Conservation (phyloP, 2,113 vertebrate species). For the Hydrochoerus hydrochaeris region DNA sequence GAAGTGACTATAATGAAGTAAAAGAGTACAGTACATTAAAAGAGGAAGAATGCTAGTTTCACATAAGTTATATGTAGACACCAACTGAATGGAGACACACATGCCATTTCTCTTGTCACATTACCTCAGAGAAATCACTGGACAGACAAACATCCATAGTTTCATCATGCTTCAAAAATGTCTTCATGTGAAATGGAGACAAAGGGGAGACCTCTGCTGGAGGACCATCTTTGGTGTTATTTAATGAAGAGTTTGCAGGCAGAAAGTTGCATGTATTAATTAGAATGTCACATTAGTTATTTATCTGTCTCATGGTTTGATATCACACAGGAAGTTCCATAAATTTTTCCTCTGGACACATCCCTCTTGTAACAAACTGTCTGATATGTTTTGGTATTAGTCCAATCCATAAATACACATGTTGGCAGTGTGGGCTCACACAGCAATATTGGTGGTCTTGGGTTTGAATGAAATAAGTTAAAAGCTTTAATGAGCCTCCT, state of each 20-base stretch:
- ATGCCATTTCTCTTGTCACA: not conserved
- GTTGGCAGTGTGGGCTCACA: rapidly evolving
- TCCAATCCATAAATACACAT: too few species aligned
- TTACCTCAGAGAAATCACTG: not conserved
- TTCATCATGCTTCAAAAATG: not conserved
- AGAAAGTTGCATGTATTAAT: not conserved
- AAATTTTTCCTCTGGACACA: not conserved
- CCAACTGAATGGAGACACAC: not conserved
- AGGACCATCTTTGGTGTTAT: not conserved
- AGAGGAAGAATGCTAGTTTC: not conserved
- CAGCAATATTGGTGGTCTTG: not conserved
- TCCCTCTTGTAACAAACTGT: too few species aligned
- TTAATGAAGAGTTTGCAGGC: not conserved
- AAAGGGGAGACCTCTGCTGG: not conserved
- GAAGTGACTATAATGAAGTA: not conserved
- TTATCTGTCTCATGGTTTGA: not conserved
- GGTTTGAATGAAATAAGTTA: not conserved
- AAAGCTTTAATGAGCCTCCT: not conserved
- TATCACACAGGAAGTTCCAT: rapidly evolving
- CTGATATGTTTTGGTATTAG: not conserved
- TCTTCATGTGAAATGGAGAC: not conserved
- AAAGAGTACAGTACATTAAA: not conserved
- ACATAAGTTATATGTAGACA: not conserved
- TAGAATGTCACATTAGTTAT: not conserved
- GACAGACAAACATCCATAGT: rapidly evolving